Conservation (phyloP, 2,113 vertebrate genomes). For the Boulengeromyrus knoepffleri region DNA sequence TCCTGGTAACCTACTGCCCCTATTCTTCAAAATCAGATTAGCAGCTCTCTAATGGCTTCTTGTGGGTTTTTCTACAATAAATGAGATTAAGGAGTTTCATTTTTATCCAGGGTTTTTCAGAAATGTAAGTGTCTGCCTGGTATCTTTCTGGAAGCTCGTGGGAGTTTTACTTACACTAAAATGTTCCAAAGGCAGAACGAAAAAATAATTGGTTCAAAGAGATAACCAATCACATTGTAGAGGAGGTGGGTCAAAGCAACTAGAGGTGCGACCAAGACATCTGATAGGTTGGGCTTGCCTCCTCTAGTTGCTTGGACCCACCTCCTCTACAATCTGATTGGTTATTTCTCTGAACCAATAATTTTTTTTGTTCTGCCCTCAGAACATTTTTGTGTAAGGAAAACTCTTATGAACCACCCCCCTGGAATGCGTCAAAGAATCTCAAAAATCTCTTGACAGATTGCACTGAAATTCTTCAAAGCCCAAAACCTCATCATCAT, state of each 20-base stretch:
- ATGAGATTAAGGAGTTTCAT: neutral
- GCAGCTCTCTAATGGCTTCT: neutral
- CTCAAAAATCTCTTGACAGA: neutral
- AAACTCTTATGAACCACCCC: neutral
- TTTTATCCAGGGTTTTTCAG: neutral
- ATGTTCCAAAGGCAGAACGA: neutral
- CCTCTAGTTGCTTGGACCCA: neutral
- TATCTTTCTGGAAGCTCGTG: neutral
- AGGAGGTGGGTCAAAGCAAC: neutral
- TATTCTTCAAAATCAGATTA: neutral
- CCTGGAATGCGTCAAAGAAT: neutral
- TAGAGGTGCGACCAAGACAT: neutral
- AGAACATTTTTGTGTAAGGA: neutral
- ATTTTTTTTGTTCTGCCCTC: neutral
- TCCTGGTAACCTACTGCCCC: neutral
- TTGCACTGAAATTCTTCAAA: neutral
- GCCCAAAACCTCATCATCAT: neutral
- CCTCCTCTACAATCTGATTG: neutral
- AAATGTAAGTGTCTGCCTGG: neutral
- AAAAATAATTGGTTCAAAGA: neutral
- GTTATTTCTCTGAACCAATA: neutral
- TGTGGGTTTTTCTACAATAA: neutral
- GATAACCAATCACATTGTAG: neutral
- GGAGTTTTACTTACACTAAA: too few relatives aligned
- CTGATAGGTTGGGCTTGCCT: neutral